Evolutionary conservation across 2,888 invertebrate genomes (phyloP), one percentile per base, ranked within the genome.

Genomic region (Eristalinus sepulchralis): DNA sequence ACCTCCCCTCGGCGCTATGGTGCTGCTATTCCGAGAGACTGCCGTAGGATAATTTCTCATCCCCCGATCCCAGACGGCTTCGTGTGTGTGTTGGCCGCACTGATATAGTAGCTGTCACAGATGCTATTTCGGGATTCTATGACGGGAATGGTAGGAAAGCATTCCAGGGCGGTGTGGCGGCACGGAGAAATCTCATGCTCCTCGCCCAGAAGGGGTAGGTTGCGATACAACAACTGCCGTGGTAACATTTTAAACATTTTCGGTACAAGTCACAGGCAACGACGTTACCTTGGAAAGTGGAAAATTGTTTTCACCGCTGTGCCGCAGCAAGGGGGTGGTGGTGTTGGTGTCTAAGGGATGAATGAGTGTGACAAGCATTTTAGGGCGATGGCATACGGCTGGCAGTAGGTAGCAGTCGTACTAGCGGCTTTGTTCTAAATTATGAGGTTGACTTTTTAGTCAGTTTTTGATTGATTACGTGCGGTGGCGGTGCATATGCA

Each of bases 381-480:
- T 47, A 17, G 24, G 57, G 57, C 34, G 31, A 34, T 53, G 27
- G 27, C 27, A 27, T 27, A 10, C 47, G 62, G 34, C 73, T 63
- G 62, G 34, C 73, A 73, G 62, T 59, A 64, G 57, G 47, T 20
- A 63, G 59, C 75, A 70, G 60, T 77, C n/a, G n/a, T n/a, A n/a
- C n/a, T n/a, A 59, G 33, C 64, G 71, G 82, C 75, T 82, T 75
- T 86, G 78, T 82, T 82, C 70, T 71, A 75, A 86, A 83, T 83
- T 86, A 86, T 86, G 86, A 79, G 86, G 86, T 83, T 86, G 86
- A 83, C 86, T 86, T 86, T 83, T 82, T 86, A 86, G 82, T 86
- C 82, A 86, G 78, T 75, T 82, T 83, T 86, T 86, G 86, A 86
- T 86, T 86, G 86, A 86, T 86, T 83, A 83, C 82, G 82, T 86